Base-by-base conservation (phyloP, 2,113 vertebrate genomes). In the Anguilla japonica region DNA sequence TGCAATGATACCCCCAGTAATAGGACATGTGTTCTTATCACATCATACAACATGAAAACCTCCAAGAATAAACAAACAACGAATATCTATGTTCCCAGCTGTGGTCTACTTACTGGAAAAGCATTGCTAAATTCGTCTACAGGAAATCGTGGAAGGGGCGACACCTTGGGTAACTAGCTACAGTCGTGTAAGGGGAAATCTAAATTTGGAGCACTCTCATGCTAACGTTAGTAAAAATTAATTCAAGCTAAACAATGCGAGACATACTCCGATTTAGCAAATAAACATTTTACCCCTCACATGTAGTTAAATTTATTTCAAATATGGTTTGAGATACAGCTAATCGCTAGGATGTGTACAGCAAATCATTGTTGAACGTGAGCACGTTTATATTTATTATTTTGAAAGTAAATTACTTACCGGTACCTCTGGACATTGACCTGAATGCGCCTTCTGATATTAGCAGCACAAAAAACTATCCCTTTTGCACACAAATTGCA, bases 401-500 rank as follows among this genome's bases (percentile, higher is more conserved):
- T 53, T 53, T 53, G 8, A 46, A 82, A 81, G 6, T 5, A 29
- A 43, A 46, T 29, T 56, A 82, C 85, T 82, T 81, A 86, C 85
- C 85, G 50, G 79, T 67, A 43, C 85, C 85, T 80, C 79, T 86
- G 85, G 85, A 86, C 85, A 86, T 86, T 82, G 85, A 81, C 80
- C 79, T 86, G 85, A 46, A 41, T 79, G 40, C 39, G 85, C 50
- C 85, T 78, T 81, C 34, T 34, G 53, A 60, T 39, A 81, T 86
- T 50, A 39, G 41, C 43, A 41, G 56, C 29, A 41, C 79, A 63
- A 60, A 60, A 86, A 86, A 50, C 39, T 41, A 29, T 39, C 34
- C 34, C 39, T 63, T 50, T n/a, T 86, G 53, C 79, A 81, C 56
- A 22, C 85, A 46, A 46, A 81, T 22, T 50, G 75, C 84, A 57